Conservation (phyloP, 2,113 vertebrate species). For the Manacus vitellinus region DNA sequence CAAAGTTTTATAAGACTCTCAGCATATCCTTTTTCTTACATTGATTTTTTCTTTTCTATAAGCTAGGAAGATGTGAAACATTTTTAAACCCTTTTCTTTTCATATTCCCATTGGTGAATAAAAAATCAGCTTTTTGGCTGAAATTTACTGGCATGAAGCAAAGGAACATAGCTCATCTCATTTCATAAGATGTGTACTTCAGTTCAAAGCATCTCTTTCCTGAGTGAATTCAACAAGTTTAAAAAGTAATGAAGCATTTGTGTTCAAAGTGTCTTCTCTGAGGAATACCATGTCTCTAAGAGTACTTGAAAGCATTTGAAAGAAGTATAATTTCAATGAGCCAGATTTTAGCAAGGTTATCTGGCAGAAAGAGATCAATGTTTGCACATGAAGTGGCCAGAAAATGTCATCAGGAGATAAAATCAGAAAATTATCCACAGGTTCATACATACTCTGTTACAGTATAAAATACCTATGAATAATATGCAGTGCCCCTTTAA, state of each 20-base stretch:
- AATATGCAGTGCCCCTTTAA: neutral
- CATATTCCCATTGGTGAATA: neutral
- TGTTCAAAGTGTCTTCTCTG: neutral
- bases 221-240: slow-evolving; percentile 13
- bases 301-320: neutral
- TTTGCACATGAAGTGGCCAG: neutral
- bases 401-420: neutral
- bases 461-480: neutral
- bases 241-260: neutral
- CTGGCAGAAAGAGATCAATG: neutral
- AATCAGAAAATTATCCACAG: neutral
- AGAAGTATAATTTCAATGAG: neutral
- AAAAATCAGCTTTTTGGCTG: neutral
- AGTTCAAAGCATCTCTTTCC: neutral
- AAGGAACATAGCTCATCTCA: neutral
- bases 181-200: neutral
- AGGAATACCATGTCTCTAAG: neutral
- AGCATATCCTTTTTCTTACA: neutral
- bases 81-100: neutral
- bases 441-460: neutral
- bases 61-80: neutral
- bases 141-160: neutral
- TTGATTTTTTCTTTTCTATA: neutral
- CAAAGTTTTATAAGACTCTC: neutral
- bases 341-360: neutral